These are phyloP conservation scores for Drosophila subquinaria DNA, from an alignment of 2,888 invertebrate species.

Conservation along the genomic window DNA sequence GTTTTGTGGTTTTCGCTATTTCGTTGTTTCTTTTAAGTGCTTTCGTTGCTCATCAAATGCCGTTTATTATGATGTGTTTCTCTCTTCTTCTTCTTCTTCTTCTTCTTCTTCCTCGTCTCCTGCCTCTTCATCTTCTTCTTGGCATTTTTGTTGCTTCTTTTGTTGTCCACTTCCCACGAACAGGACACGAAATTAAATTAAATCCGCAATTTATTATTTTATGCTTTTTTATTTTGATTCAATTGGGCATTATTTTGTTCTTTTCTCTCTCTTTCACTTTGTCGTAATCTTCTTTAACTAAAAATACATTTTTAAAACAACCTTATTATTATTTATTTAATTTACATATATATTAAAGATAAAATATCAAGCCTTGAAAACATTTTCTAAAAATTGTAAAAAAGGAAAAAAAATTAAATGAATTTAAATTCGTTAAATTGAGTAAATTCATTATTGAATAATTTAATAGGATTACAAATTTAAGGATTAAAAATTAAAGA, in stretches of 20 bases:
- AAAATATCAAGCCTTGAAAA: too few species aligned
- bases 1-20: slow-evolving; percentile 45
- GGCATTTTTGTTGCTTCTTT: slow-evolving; percentile 5
- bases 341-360: too few species aligned
- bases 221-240: slow-evolving; percentile 57
- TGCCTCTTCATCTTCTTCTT: not conserved
- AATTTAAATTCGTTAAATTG: too few species aligned
- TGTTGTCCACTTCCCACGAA: slow-evolving; percentile 25
- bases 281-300: slow-evolving; percentile 3
- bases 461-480: too few species aligned
- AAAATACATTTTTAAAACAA: too few species aligned
- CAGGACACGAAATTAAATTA: slow-evolving; percentile 70
- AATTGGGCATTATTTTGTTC: slow-evolving; percentile 19
- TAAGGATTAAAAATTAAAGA: too few species aligned
- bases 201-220: slow-evolving; percentile 75
- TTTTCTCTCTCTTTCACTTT: not conserved
- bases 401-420: too few species aligned
- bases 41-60: slow-evolving; percentile 68
- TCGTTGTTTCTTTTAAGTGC: slow-evolving; percentile 49
- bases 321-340: too few species aligned
- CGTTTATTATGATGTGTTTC: slow-evolving; percentile 72
- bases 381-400: too few species aligned
- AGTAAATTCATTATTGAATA: too few species aligned
- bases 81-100: slow-evolving; percentile 35
- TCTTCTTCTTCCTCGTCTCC: slow-evolving; percentile 14